Evolutionary conservation across 2,888 invertebrate genomes (phyloP), one percentile per base, ranked within the genome.

Genomic region (Andrena trimmerana): DNA sequence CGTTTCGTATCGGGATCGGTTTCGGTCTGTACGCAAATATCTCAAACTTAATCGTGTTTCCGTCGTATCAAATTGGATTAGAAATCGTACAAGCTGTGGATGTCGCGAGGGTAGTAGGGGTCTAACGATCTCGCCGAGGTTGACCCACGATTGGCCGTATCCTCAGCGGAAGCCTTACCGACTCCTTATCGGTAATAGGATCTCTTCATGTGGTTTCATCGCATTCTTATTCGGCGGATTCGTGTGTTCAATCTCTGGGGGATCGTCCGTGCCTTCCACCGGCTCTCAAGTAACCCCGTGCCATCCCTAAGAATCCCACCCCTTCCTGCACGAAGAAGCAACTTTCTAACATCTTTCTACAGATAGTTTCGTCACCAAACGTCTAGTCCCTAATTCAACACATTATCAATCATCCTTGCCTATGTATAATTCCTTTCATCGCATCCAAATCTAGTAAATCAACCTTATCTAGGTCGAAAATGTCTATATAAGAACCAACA

Each of bases 101-200:
- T 88, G 86, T 90, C 90, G 86, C 88, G 86, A 90, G 85, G 89
- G 88, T 75, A 84, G 83, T 86, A 87, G 87, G 87, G 85, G 84
- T 86, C 88, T 85, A 84, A 87, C 88, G 84, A 89, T 90, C 89
- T 90, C 89, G 85, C 86, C 84, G 88, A 92, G 92, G 91, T 93
- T 93, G 91, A 92, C 89, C 93, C 89, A 94, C 92, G 93, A 94
- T 94, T 93, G 94, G 93, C 88, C 93, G 90, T 90, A 93, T 93
- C 93, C 92, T 94, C 93, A 93, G 90, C 88, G 86, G 94, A 94
- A 94, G 93, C 94, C 94, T 93, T 93, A 93, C 91, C 87, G 89
- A 88, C 91, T 94, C 90, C 94, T 94, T 94, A 94, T 88, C 90
- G 87, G 94, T 94, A 94, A 94, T 94, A 92, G 94, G 94, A 94